Evolutionary conservation across 2,888 invertebrate species (phyloP), one percentile per base, ranked within the genome.

Genomic region (Xestia rhomboidea): DNA sequence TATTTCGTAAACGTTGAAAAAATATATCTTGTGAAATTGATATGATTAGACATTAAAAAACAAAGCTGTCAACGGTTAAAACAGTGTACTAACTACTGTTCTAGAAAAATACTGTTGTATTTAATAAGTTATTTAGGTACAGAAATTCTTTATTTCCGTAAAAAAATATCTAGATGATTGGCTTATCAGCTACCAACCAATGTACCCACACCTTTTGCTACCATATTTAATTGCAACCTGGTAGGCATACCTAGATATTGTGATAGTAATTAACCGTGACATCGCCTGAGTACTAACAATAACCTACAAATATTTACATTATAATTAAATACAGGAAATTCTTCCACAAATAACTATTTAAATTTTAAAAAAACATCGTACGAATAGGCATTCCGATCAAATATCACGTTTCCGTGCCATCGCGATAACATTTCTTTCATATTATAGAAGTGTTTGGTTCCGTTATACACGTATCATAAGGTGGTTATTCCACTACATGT

Each of bases 361-460:
- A 81, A 80, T 86, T 77, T 74, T 68, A 83, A 84, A 11, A 81
- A 76, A 67, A 74, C 66, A 46, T 74, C 74, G 71, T 79, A 79
- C 15, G 68, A 66, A 82, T 80, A 60, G 66, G 76, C 82, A 88
- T 88, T 88, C 86, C 81, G 69, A 81, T 88, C 77, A 77, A 86
- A 86, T 87, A 86, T 86, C 86, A 82, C 67, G 73, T 87, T 87
- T 82, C 79, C 73, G 72, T 84, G 79, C 46, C 78, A 84, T 81
- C 86, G 78, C 76, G 86, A 86, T 87, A 88, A 78, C 73, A 84
- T 84, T 80, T 82, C 51, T 80, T 80, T 76, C 54, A 77, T 77
- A 81, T 79, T 78, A 79, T 68, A 71, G 73, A 76, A 75, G 62
- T 81, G 62, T 74, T 77, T 69, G 73, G 86, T 77, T 67, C 82